Conservation (phyloP, 1,140 invertebrate genomes). For the Heterodera schachtii region DNA sequence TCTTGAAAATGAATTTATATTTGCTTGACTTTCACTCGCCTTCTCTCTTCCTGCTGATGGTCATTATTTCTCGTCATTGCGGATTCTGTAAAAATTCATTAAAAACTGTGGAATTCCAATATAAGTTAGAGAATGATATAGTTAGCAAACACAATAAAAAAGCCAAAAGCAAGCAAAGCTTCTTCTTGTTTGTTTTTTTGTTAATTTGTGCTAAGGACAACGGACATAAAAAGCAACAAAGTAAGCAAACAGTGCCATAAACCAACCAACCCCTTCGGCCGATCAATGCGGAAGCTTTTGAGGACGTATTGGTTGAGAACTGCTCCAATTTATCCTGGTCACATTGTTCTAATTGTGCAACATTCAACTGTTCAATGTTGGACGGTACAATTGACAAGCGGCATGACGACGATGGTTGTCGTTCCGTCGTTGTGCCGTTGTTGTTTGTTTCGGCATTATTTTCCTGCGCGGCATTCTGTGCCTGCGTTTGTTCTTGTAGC, state of each 20-base stretch:
- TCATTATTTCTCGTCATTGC: background rate
- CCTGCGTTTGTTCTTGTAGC: background rate
- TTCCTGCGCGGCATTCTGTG: background rate
- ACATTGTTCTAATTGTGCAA: background rate
- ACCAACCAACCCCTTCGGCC: background rate
- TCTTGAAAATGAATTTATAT: too few relatives aligned
- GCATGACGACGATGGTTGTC: slow-evolving; percentile 13
- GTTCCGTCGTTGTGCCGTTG: background rate
- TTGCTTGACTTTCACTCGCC: background rate
- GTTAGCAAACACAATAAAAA: slow-evolving; percentile 24
- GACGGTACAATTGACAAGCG: background rate
- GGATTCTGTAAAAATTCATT: slow-evolving; percentile 17
- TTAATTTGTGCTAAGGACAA: background rate
- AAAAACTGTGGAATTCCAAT: too few relatives aligned
- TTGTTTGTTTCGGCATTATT: background rate
- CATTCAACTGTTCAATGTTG: background rate
- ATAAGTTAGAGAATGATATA: background rate
- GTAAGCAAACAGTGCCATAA: background rate
- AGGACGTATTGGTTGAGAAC: background rate
- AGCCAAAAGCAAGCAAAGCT: background rate
- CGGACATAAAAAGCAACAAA: background rate
- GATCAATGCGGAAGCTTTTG: background rate
- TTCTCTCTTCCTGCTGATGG: background rate
- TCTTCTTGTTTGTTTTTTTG: too few relatives aligned
- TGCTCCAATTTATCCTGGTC: background rate